Evolutionary conservation across 2,797 vertebrate species (phyloP).

Genomic region (Darevskia mixta): DNA sequence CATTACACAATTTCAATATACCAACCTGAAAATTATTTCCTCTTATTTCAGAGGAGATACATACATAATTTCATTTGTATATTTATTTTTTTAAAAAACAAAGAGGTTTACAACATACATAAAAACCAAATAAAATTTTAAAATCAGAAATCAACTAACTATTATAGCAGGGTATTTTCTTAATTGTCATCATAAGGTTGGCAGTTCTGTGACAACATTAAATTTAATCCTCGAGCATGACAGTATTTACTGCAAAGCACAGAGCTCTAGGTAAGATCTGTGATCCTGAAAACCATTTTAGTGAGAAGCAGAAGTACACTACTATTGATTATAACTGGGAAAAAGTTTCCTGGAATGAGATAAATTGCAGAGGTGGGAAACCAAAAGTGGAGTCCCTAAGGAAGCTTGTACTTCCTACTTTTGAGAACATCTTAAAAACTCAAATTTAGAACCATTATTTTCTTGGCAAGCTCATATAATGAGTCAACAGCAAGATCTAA

Average conservation of each 20-base stretch:
- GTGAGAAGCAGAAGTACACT: neutral
- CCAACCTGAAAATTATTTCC: neutral
- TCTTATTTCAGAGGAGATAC: neutral
- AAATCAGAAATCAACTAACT: too few relatives aligned
- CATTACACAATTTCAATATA: neutral
- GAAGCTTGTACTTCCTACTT: neutral
- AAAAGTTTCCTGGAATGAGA: slow-evolving; percentile 8
- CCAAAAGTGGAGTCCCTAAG: neutral
- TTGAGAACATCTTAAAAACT: neutral
- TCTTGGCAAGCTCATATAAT: neutral
- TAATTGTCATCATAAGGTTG: neutral
- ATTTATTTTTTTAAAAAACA: too few relatives aligned
- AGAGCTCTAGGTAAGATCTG: neutral
- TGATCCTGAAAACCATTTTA: neutral
- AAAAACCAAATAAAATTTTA: too few relatives aligned
- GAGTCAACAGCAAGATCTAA: neutral
- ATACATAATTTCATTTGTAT: neutral
- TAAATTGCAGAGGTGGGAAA: neutral
- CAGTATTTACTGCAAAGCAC: neutral
- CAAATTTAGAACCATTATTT: neutral
- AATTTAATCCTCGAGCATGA: neutral
- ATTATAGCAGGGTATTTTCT: too few relatives aligned
- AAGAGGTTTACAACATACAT: too few relatives aligned
- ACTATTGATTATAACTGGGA: neutral
- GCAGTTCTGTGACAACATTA: neutral